phyloP scores from a whole-genome alignment of 2,888 invertebrate genomes.

The Tridacna crocea region DNA sequence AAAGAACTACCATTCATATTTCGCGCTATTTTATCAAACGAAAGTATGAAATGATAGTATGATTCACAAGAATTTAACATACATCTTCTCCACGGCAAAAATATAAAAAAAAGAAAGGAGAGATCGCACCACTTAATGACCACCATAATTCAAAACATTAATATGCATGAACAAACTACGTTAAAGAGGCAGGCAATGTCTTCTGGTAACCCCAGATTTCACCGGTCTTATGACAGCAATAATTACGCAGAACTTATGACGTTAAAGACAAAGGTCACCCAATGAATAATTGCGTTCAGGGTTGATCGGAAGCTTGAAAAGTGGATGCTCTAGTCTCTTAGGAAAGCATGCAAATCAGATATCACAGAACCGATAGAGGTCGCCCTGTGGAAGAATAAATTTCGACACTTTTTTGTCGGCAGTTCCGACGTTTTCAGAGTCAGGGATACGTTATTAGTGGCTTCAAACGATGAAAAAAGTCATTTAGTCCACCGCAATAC shows the following conservation, averaged over 20 bases:
- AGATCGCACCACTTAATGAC: constrained; percentile 15
- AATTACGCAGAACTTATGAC: constrained; percentile 42
- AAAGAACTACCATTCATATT: no score
- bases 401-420: constrained; percentile 36
- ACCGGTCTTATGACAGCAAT: constrained; percentile 44
- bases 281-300: constrained; percentile 40
- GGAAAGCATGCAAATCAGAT: constrained; percentile 43
- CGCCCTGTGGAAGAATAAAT: constrained; percentile 34
- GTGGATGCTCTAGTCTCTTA: constrained; percentile 39
- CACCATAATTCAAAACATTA: constrained; percentile 27
- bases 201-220: constrained; percentile 29
- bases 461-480: constrained; percentile 7
- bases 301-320: constrained; percentile 39
- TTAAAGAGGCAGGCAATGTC: constrained; percentile 10
- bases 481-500: constrained; percentile 18
- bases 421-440: constrained; percentile 31
- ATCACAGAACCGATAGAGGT: constrained; percentile 30
- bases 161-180: constrained; percentile 26
- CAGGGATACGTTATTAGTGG: constrained; percentile 7
- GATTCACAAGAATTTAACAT: no score
- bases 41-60: no score
- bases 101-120: not conserved
- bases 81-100: no score
- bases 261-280: constrained; percentile 40
- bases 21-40: no score